Base-by-base conservation (phyloP, 1,140 invertebrate species). In the Meloidogyne exigua region DNA sequence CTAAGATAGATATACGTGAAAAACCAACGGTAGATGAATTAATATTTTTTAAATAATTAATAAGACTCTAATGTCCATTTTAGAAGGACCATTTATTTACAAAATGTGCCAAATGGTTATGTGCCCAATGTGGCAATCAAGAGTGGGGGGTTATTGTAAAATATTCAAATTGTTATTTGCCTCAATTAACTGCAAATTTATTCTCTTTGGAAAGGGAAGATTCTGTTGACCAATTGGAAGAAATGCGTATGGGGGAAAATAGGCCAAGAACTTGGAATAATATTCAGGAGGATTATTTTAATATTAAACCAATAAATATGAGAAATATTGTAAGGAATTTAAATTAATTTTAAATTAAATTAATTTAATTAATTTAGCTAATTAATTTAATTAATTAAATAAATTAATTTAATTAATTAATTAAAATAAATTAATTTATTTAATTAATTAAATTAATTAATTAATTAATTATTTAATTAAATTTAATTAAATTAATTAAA, bases 21-120 rank as follows among this genome's bases (percentile, higher is more conserved):
- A 42, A 44, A 25, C 76, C 76, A 11, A 78, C 76, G 15, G 76
- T 78, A 21, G n/a, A 32, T 15, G 9, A 49, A 13, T 21, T 21
- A 44, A 71, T 23, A 39, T 63, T 64, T 57, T 9, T 21, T 21
- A 23, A 62, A 26, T n/a, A 23, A 4, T 15, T 7, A 49, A n/a
- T 70, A 65, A 21, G 25, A 18, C 75, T 68, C 23, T n/a, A 62
- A 23, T 39, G 2, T 62, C 9, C 3, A 62, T 42, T 57, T 7
- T 13, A 79, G 77, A 79, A 79, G 62, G 67, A 80, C 26, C 18
- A 32, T 49, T 67, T 80, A 25, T 63, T 36, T 26, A 79, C 76
- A 42, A 79, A 78, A 32, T 79, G 77, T 68, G 77, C 77, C 36
- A 26, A 62, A 21, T 80, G 76, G 77, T 18, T 79, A 65, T 79